phyloP scores from a whole-genome alignment of 2,888 invertebrate species.

The Globia sparganii region DNA sequence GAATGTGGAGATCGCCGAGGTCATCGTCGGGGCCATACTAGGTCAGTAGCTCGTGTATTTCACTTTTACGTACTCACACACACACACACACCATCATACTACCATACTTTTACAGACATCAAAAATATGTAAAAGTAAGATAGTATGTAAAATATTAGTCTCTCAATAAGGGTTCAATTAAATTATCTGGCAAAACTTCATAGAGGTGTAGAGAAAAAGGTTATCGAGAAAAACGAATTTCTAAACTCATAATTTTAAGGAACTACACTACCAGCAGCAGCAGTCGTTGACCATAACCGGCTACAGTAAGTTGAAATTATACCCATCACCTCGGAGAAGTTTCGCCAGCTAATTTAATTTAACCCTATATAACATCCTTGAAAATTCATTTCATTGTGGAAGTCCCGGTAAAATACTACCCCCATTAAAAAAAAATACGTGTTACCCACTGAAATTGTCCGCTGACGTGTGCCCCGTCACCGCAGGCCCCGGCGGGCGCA shows the following conservation, averaged over 20 bases:
- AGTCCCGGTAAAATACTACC: no score
- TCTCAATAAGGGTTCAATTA: background rate
- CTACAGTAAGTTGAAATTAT: background rate
- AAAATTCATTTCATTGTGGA: background rate
- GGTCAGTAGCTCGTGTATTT: conserved; percentile 89
- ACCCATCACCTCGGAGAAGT: background rate
- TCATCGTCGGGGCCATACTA: conserved; percentile 99
- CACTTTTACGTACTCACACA: background rate
- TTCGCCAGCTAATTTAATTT: background rate
- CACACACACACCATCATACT: background rate
- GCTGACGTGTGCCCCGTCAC: background rate
- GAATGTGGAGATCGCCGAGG: conserved; percentile 98
- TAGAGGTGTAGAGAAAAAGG: background rate
- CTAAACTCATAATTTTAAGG: background rate
- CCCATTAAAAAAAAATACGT: no score
- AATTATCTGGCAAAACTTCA: background rate
- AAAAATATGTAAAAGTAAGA: background rate
- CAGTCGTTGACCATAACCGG: background rate
- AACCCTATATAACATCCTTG: background rate
- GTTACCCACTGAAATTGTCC: no score
- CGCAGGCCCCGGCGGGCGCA: conserved; percentile 97
- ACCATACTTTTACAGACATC: background rate
- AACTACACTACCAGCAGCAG: background rate
- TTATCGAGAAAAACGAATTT: background rate
- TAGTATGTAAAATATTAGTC: background rate